Percentiles rank a stretch among this genome's conserved stretches.
Evolutionary conservation across 2,888 invertebrate genomes (phyloP).

Genomic region (Embidobia sp.): DNA sequence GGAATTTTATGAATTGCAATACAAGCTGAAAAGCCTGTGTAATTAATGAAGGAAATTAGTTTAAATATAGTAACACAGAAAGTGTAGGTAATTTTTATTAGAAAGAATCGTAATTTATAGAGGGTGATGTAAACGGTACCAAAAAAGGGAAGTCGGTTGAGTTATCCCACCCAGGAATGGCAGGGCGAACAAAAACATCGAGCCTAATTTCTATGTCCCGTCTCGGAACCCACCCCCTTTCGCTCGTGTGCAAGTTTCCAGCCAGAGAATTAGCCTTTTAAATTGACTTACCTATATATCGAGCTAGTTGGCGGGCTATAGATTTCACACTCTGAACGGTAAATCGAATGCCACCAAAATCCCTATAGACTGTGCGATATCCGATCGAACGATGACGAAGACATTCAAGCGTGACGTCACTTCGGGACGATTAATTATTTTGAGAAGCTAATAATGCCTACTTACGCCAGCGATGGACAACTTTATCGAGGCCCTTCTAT

Average conservation of each 20-base stretch:
- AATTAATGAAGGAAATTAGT: neutral
- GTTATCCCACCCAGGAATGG: constrained; percentile 72
- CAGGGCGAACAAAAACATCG: constrained; percentile 70
- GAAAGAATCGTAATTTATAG: constrained; percentile 37
- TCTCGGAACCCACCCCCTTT: constrained; percentile 27
- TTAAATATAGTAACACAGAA: constrained; percentile 8
- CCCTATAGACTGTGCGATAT: constrained; percentile 50
- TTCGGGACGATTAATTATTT: constrained; percentile 61
- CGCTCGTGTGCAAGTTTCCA: constrained; percentile 49
- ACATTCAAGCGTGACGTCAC: constrained; percentile 51
- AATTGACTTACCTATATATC: constrained; percentile 78
- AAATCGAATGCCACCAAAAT: constrained; percentile 47
- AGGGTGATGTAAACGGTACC: constrained; percentile 43
- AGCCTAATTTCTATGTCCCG: constrained; percentile 75
- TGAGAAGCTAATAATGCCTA: constrained; percentile 54
- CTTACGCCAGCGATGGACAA: constrained; percentile 45
- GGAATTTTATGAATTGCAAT: too few species aligned
- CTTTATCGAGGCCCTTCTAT: constrained; percentile 46
- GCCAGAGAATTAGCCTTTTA: constrained; percentile 80
- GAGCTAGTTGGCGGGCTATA: constrained; percentile 58
- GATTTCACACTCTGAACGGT: constrained; percentile 43
- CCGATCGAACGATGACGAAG: constrained; percentile 58
- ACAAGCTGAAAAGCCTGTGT: too few species aligned
- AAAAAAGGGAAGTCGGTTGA: constrained; percentile 68
- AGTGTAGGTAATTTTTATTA: constrained; percentile 14